Evolutionary conservation across 2,888 invertebrate genomes (phyloP), one percentile per base, ranked within the genome.

Genomic region (Phyto melanocephala): DNA sequence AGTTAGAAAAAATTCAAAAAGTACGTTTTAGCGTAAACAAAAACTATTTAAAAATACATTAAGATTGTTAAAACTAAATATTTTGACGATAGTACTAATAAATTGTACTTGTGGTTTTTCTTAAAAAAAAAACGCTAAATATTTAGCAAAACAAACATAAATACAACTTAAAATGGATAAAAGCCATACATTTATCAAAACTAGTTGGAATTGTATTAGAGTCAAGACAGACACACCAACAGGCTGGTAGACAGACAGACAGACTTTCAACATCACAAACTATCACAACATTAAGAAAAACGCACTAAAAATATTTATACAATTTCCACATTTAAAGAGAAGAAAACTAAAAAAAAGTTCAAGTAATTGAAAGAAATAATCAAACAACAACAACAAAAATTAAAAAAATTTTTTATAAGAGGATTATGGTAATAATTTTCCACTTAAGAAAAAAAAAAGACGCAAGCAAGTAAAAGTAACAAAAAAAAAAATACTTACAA

Each of bases 131-230:
- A 40, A 60, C n/a, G n/a, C n/a, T n/a, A n/a, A n/a, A n/a, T n/a
- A n/a, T n/a, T n/a, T n/a, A 37, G 28, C 28, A 52, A 65, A 50
- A 71, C 56, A 50, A 77, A 77, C 56, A 74, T 70, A 68, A 74
- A 77, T 75, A 76, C 82, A 79, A 71, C 79, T 82, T 63, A 45
- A 79, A 79, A 76, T 62, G 79, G 75, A 82, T 79, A 79, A 76
- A 82, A 82, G 79, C 79, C 79, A 76, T 82, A 79, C 79, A 76
- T 82, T 76, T 76, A 82, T 82, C 79, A 82, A 82, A 82, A 82
- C 82, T 72, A 72, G 82, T 82, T 82, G 82, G 62, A 75, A 76
- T 82, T 77, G 70, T 62, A 72, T 77, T 75, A 75, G 17, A 71
- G 45, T 58, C 60, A 76, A 22, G 42, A 56, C 45, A 33, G 15